Conservation (phyloP, 2,888 invertebrate species). For the Papilio protenor region DNA sequence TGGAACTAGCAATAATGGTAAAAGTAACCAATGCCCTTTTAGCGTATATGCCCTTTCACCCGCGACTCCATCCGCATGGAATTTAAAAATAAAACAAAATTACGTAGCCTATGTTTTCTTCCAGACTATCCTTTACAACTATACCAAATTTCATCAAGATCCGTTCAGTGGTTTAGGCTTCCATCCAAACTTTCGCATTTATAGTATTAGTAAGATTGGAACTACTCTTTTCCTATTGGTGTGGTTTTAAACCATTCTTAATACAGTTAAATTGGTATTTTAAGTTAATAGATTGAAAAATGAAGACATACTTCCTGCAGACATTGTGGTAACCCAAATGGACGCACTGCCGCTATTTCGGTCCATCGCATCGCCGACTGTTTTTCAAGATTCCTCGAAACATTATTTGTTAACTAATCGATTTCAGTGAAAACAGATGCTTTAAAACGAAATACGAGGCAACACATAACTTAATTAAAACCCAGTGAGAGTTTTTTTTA, state of each 20-base stretch:
- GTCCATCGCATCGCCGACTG: slow-evolving; percentile 12
- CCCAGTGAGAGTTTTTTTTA: neutral
- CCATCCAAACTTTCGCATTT: too few relatives aligned
- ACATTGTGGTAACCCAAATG: slow-evolving; percentile 17
- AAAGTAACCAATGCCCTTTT: neutral
- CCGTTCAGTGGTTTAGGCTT: too few relatives aligned
- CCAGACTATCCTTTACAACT: too few relatives aligned
- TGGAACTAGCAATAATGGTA: too few relatives aligned
- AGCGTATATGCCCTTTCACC: neutral
- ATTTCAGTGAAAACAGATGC: slow-evolving; percentile 36
- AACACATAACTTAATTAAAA: neutral
- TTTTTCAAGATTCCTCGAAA: slow-evolving; percentile 18
- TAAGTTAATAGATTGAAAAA: neutral
- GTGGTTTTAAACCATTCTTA: too few relatives aligned
- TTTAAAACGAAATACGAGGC: slow-evolving; percentile 12
- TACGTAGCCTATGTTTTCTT: too few relatives aligned
- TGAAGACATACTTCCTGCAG: slow-evolving; percentile 1
- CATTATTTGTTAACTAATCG: slow-evolving; percentile 12
- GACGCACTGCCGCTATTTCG: slow-evolving; percentile 28
- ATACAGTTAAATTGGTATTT: neutral
- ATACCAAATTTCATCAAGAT: too few relatives aligned
- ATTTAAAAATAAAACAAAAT: too few relatives aligned
- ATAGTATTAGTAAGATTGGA: too few relatives aligned
- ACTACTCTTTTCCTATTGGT: too few relatives aligned
- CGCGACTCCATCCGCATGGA: too few relatives aligned